Conservation (phyloP, 1,140 invertebrate species). For the Rhagoletis pomonella region DNA sequence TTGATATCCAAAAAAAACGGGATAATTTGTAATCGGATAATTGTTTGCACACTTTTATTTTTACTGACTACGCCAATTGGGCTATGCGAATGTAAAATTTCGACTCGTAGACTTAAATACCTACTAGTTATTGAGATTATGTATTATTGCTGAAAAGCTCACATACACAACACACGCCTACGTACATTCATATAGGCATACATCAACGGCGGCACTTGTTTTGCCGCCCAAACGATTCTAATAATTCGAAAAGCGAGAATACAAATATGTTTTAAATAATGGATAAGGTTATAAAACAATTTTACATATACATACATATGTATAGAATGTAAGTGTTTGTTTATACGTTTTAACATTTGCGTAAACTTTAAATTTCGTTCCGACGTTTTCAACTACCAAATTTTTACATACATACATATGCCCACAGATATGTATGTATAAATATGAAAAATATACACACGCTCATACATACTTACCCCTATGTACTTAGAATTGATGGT, state of each 20-base stretch:
- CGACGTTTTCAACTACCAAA: background rate
- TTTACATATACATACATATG: background rate
- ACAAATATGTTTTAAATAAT: background rate
- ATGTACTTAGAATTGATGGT: too few species aligned
- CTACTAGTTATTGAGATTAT: background rate
- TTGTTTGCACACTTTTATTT: background rate
- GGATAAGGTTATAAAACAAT: background rate
- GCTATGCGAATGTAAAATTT: background rate
- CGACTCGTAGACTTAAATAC: background rate
- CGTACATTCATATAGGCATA: background rate
- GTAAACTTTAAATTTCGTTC: background rate
- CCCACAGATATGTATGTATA: background rate
- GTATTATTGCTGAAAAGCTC: background rate
- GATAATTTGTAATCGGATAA: background rate
- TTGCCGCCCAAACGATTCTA: background rate
- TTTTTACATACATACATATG: slow-evolving; percentile 4
- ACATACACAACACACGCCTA: background rate
- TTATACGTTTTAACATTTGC: background rate
- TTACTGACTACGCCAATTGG: background rate
- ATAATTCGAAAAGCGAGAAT: background rate
- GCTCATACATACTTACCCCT: background rate
- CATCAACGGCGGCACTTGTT: background rate
- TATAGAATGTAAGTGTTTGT: background rate
- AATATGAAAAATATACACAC: background rate
- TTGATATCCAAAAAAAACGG: background rate